phyloP scores from a whole-genome alignment of 2,888 invertebrate species.

The Lasioglossum figueresi region DNA sequence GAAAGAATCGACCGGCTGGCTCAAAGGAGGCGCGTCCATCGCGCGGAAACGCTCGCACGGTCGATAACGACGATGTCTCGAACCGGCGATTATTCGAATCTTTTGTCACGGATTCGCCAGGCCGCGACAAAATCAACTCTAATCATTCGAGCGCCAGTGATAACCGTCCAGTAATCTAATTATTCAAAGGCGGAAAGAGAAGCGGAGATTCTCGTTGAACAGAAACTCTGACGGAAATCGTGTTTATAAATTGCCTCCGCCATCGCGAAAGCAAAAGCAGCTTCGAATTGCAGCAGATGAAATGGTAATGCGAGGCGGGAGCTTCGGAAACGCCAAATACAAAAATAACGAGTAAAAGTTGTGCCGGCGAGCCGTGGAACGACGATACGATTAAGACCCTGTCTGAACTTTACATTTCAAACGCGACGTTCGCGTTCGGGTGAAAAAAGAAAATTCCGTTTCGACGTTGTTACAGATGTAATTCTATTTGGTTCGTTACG shows the following conservation, averaged over 20 bases:
- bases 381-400: not conserved
- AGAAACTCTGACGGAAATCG: not conserved
- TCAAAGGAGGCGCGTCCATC: not conserved
- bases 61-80: not conserved
- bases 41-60: not conserved
- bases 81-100: not conserved
- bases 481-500: not conserved
- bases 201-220: not conserved
- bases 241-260: not conserved
- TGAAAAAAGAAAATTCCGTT: not conserved
- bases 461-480: not conserved
- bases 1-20: constrained; percentile 5
- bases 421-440: not conserved
- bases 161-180: no score
- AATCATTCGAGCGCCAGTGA: no score
- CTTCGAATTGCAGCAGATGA: not conserved
- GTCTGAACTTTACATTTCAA: not conserved
- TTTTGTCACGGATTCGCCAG: not conserved
- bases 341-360: not conserved
- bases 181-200: not conserved
- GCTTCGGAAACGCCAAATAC: not conserved
- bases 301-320: not conserved
- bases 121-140: no score
- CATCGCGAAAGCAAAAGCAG: not conserved
- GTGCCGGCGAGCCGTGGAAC: not conserved